Conservation (phyloP, 2,113 vertebrate species). For the Myiopsitta monachus region DNA sequence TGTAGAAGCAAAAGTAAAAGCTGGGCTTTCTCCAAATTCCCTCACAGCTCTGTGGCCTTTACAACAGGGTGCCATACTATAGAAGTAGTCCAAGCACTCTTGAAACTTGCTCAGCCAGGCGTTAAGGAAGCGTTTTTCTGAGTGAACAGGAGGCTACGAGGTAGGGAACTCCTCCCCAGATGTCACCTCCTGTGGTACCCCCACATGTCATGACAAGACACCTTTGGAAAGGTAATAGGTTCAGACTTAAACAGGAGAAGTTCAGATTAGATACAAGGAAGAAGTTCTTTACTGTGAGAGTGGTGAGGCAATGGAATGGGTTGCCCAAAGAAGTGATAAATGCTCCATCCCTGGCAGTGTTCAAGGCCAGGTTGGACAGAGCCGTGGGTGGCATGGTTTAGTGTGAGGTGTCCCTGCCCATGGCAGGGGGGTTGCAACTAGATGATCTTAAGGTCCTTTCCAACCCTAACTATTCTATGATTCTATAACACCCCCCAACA, state of each 20-base stretch:
- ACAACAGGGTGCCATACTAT: too few relatives aligned
- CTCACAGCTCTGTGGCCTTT: background rate
- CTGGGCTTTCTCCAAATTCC: too few relatives aligned
- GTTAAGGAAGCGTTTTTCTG: background rate
- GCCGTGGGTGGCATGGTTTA: background rate
- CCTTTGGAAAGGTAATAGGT: background rate
- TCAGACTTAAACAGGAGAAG: background rate
- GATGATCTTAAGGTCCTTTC: background rate
- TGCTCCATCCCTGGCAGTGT: background rate
- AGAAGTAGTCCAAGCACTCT: rapidly evolving
- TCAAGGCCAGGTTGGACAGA: background rate
- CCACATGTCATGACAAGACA: too few relatives aligned
- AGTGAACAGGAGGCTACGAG: background rate
- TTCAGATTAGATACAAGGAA: background rate
- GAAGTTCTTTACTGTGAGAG: background rate
- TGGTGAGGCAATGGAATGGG: background rate
- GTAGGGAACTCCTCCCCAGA: background rate
- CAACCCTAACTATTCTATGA: background rate
- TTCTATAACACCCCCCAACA: background rate
- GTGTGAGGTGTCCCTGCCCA: background rate
- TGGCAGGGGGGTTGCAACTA: background rate
- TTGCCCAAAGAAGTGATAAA: background rate
- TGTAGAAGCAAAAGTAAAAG: background rate
- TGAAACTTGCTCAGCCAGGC: background rate
- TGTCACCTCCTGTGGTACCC: background rate